A percentile compares a stretch with the other conserved stretches of the same genome.
These are phyloP conservation scores for Passer montanus DNA, from an alignment of 2,113 vertebrate species.

Conservation along the genomic window DNA sequence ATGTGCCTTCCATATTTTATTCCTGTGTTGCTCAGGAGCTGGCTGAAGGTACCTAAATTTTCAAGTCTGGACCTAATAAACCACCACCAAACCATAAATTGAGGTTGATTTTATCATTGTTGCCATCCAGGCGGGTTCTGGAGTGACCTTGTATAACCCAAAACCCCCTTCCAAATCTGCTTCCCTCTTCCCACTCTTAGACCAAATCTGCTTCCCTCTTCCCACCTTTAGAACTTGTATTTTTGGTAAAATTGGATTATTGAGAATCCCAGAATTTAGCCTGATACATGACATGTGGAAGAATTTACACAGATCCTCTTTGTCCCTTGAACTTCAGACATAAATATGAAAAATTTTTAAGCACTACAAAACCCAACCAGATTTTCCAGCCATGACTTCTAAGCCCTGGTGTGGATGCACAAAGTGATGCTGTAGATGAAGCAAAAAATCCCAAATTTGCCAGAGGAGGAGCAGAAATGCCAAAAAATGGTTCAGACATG, in stretches of 20 bases:
- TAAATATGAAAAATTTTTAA: background rate
- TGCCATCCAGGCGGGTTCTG: background rate
- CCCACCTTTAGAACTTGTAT: background rate
- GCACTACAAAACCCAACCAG: background rate
- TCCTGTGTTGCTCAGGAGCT: background rate
- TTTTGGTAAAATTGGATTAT: background rate
- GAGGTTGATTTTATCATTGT: fast-evolving
- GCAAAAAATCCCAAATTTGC: background rate
- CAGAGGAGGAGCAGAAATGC: background rate
- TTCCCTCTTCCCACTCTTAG: too few species aligned
- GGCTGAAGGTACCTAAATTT: background rate
- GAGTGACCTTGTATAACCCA: background rate
- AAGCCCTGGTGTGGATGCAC: background rate
- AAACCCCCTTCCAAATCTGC: background rate
- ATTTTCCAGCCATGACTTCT: background rate
- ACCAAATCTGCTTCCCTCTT: background rate
- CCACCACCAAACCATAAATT: background rate
- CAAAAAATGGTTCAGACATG: background rate
- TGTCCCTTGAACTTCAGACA: background rate
- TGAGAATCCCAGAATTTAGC: background rate
- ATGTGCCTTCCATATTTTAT: fast-evolving
- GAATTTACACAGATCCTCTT: background rate
- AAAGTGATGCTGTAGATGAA: background rate
- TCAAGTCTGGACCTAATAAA: background rate
- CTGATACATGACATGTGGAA: background rate